Base-by-base conservation (phyloP, 2,113 vertebrate genomes). In the Tichodroma muraria region DNA sequence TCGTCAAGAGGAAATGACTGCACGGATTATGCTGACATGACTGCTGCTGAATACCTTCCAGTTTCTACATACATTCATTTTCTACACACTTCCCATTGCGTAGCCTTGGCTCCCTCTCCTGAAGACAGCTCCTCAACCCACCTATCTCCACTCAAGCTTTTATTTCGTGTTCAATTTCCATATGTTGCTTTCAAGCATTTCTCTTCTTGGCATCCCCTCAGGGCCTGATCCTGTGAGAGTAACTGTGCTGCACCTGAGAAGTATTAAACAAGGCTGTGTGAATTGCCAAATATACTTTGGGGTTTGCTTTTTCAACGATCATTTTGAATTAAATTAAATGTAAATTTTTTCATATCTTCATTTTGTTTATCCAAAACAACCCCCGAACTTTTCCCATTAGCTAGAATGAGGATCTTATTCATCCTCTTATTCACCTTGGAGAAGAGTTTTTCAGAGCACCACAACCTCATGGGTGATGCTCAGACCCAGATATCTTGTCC, bases 211-310 rank as follows among this genome's bases (percentile, higher is more conserved):
- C 24, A 28, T 88, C 64, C 92, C 83, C 86, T 38, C 87, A 28
- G 86, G 93, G 84, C 84, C 94, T 22, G 80, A 79, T 94, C 86
- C 89, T 89, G 84, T 13, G 80, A 81, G n/a, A 66, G 24, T 42
- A 54, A 72, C 35, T 7, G 24, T 64, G 80, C 61, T 1, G 15
- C 89, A 93, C 84, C 88, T 73, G 63, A 83, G 69, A 65, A 77
- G 81, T 6, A 18, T 64, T 69, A 65, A 79, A 73, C 61, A 63
- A 89, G 68, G 42, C 91, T 75, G 21, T 40, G 49, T 0, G 0
- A 73, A 79, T 72, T n/a, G 45, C 73, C 56, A 31, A 82, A 38
- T n/a, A 15, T 0, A 1, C 63, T 89, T 47, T 33, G 37, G 65
- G 52, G 28, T 85, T 89, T 91, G 66, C 57, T 63, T 85, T 87